Evolutionary conservation across 2,888 invertebrate species (phyloP).

Genomic region (Yponomeuta sedellus): DNA sequence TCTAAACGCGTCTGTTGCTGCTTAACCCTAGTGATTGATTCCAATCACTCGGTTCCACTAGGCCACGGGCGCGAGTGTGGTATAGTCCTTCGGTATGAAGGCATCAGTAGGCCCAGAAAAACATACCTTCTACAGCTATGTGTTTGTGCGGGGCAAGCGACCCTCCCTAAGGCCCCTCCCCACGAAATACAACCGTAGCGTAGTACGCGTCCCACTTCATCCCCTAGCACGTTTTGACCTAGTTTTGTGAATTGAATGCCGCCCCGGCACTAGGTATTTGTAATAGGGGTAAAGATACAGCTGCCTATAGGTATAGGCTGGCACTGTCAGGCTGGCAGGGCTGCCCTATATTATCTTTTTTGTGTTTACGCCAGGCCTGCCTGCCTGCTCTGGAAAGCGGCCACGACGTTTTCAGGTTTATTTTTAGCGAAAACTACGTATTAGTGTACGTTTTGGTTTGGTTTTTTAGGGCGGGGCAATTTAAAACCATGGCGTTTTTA

Average conservation of each 20-base stretch:
- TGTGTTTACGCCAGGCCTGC: neutral
- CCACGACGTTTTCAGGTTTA: too few relatives aligned
- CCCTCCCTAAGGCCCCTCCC: constrained; percentile 4
- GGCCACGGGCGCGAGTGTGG: too few relatives aligned
- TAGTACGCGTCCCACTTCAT: constrained; percentile 66
- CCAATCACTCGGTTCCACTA: too few relatives aligned
- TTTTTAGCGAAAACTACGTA: too few relatives aligned
- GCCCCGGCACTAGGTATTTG: neutral
- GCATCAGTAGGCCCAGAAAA: neutral
- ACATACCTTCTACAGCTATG: neutral
- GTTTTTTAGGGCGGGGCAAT: too few relatives aligned
- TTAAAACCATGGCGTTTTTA: too few relatives aligned
- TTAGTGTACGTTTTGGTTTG: too few relatives aligned
- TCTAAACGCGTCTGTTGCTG: too few relatives aligned
- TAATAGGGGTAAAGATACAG: neutral
- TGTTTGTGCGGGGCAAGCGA: neutral
- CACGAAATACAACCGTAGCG: constrained; percentile 32
- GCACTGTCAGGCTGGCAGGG: constrained; percentile 1
- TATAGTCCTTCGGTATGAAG: too few relatives aligned
- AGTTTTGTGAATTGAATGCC: constrained; percentile 33
- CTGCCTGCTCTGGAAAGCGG: neutral
- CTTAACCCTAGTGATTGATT: too few relatives aligned
- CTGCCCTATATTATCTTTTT: neutral
- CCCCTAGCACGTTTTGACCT: constrained; percentile 63
- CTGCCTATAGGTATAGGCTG: neutral